Evolutionary conservation across 1,140 invertebrate genomes (phyloP).

Genomic region (Sogatella furcifera): DNA sequence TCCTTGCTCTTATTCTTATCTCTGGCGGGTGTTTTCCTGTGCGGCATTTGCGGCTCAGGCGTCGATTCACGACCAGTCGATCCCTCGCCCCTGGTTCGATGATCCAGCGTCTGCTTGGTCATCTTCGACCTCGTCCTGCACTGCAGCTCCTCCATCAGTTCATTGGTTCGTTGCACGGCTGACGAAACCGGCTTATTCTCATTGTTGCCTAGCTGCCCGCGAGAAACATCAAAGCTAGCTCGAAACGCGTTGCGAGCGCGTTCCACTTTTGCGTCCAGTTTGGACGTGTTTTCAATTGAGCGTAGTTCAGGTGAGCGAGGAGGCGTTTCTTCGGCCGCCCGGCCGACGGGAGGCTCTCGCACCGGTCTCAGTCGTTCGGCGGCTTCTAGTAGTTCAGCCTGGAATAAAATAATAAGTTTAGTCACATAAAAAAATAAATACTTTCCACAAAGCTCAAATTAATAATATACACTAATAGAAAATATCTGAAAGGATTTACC

Average conservation of each 20-base stretch:
- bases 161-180: neutral
- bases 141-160: slow-evolving; percentile 12
- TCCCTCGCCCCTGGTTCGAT: slow-evolving; percentile 17
- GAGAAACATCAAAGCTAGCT: neutral
- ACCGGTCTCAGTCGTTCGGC: slow-evolving; percentile 46
- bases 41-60: slow-evolving; percentile 16
- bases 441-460: no score
- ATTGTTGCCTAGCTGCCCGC: no score
- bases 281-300: slow-evolving; percentile 4
- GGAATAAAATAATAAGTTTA: slow-evolving; percentile 20
- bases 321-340: slow-evolving; percentile 18
- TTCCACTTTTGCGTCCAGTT: neutral
- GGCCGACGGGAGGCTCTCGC: slow-evolving; percentile 29
- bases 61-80: slow-evolving; percentile 21
- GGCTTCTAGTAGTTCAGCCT: slow-evolving; percentile 51
- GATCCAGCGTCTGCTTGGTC: neutral
- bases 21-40: slow-evolving; percentile 16
- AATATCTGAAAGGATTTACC: no score
- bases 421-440: no score
- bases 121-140: slow-evolving; percentile 1
- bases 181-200: neutral
- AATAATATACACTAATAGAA: no score
- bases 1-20: slow-evolving; percentile 15
- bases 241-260: neutral
- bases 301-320: slow-evolving; percentile 11